Base-by-base conservation (phyloP, 2,888 invertebrate genomes). In the Agrotis puta region DNA sequence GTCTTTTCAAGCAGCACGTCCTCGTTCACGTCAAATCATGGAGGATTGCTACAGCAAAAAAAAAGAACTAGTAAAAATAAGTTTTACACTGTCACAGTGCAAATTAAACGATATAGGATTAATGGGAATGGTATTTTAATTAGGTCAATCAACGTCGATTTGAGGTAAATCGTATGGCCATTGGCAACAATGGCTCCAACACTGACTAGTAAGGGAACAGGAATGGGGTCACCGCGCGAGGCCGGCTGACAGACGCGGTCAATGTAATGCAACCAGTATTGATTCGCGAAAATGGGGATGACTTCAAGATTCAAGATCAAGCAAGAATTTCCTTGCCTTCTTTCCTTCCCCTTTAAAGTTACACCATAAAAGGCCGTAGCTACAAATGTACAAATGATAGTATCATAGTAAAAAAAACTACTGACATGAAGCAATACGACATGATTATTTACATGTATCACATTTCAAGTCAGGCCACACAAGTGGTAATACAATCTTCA, bases 161-260 rank as follows among this genome's bases (percentile, higher is more conserved):
- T 74, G 79, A 86, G 84, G 84, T 84, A 84, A 88, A 86, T 64
- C 39, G 64, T 65, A 78, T 79, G 84, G 86, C 81, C 63, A 80
- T 72, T 48, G 59, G 69, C 73, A 77, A 81, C 81, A 79, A 79
- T 77, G 89, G 85, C 85, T 88, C 83, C 87, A 86, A 87, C 87
- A 86, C 80, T 81, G 88, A 91, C 92, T 83, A 88, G 91, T 92
- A 94, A 92, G 93, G 94, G 89, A 85, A 81, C 86, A 87, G 88
- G 93, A 94, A 94, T 95, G 93, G 91, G 94, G 95, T 92, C 94
- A 91, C 79, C 71, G 85, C 85, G 84, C 90, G 90, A 92, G 92
- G 93, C 86, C 89, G 83, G 70, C 74, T 84, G 81, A 77, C 77
- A 75, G 82, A 86, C 87, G 83, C 88, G 90, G 91, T 91, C 91